Percentiles rank a stretch among this genome's conserved stretches.
phyloP scores from a whole-genome alignment of 1,140 invertebrate species.

The Portunus trituberculatus region DNA sequence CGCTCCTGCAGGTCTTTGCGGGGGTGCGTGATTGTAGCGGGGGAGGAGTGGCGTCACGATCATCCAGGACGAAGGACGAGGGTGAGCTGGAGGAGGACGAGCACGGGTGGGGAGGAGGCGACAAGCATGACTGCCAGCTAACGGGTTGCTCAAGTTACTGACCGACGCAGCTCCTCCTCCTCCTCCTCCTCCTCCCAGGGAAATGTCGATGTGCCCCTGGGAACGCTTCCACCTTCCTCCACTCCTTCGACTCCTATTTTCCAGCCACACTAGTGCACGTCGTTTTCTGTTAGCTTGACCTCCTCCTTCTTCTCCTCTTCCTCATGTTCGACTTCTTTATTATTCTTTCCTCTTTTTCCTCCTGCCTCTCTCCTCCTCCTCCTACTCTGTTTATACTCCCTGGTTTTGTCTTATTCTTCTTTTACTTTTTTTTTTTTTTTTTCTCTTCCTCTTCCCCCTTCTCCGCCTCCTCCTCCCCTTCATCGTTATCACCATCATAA shows the following conservation, averaged over 20 bases:
- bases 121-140: constrained; percentile 62
- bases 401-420: too few species aligned
- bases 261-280: neutral
- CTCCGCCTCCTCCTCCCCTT: neutral
- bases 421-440: too few species aligned
- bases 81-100: neutral
- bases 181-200: constrained; percentile 30
- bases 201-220: constrained; percentile 54
- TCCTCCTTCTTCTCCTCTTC: neutral
- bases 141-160: constrained; percentile 65
- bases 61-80: neutral
- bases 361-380: neutral
- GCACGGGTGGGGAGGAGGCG: constrained; percentile 52
- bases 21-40: neutral
- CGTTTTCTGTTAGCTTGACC: constrained; percentile 16
- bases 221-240: constrained; percentile 29
- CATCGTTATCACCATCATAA: too few species aligned
- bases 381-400: neutral
- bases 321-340: neutral
- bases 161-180: neutral
- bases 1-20: neutral
- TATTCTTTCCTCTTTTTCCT: neutral
- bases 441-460: neutral
- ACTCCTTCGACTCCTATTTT: constrained; percentile 37
- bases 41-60: neutral